phyloP scores from a whole-genome alignment of 2,113 vertebrate genomes.

The Chaetura pelagica region DNA sequence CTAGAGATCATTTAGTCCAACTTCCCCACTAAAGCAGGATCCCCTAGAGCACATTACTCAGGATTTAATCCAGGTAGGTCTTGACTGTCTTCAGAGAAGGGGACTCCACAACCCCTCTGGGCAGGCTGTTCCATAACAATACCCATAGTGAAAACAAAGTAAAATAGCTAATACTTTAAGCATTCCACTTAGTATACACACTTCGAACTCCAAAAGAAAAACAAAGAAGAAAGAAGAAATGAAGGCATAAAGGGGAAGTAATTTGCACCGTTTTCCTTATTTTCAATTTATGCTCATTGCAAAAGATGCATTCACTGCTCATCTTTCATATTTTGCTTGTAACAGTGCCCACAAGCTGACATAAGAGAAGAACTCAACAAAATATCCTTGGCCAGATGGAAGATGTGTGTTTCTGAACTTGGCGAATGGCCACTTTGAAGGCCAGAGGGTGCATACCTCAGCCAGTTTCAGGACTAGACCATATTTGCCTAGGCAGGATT shows the following conservation, averaged over 20 bases:
- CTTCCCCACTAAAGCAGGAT: too few relatives aligned
- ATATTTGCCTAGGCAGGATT: neutral
- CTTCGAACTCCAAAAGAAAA: neutral
- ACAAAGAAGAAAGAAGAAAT: neutral
- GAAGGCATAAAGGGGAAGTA: neutral
- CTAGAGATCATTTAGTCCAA: too few relatives aligned
- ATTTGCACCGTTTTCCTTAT: neutral
- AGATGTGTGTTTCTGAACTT: neutral
- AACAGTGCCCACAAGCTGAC: neutral
- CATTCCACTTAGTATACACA: neutral
- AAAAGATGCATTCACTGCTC: neutral
- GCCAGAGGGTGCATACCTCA: neutral
- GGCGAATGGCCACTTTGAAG: neutral
- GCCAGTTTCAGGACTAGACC: neutral
- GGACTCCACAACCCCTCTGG: too few relatives aligned
- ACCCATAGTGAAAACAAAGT: neutral
- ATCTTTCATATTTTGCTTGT: slow-evolving; percentile 1
- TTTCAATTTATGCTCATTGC: neutral
- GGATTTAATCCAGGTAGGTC: too few relatives aligned
- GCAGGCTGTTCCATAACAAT: too few relatives aligned
- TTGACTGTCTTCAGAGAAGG: too few relatives aligned
- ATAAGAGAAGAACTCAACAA: neutral
- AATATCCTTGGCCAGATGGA: neutral
- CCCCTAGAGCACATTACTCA: too few relatives aligned
- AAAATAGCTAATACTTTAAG: neutral